Conservation (phyloP, 2,888 invertebrate species). For the Hyposoter didymator region DNA sequence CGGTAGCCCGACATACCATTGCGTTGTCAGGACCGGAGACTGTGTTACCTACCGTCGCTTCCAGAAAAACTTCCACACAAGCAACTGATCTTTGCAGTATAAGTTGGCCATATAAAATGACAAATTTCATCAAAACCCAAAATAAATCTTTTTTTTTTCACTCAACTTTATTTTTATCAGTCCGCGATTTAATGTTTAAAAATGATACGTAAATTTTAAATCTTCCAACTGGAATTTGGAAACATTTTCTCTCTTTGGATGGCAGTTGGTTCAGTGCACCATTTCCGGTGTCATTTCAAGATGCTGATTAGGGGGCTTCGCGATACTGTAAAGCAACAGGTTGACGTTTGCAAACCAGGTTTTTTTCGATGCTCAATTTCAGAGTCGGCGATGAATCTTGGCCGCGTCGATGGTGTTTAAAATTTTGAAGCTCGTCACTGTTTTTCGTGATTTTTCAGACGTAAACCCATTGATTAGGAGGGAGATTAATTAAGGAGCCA, state of each 20-base stretch:
- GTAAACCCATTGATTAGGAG: not conserved
- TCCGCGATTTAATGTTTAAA: too few relatives aligned
- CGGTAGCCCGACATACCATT: not conserved
- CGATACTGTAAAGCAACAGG: not conserved
- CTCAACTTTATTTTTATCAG: too few relatives aligned
- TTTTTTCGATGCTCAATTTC: not conserved
- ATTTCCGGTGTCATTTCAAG: not conserved
- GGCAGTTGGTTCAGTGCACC: not conserved
- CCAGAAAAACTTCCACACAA: constrained; percentile 8
- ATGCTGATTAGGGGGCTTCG: not conserved
- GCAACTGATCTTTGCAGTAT: not conserved
- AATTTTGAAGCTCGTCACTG: not conserved
- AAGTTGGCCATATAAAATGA: constrained; percentile 2
- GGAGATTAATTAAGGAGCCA: not conserved
- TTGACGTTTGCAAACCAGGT: not conserved
- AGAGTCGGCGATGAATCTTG: not conserved
- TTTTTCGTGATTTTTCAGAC: not conserved
- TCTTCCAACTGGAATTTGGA: not conserved
- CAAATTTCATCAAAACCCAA: not conserved
- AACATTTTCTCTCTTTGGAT: not conserved
- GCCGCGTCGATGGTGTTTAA: too few relatives aligned
- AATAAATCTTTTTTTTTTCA: too few relatives aligned
- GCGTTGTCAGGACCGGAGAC: not conserved
- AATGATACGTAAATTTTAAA: too few relatives aligned
- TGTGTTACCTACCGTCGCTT: constrained; percentile 48